phyloP scores from a whole-genome alignment of 1,140 invertebrate genomes.

The Aphelenchoides fujianensis region DNA sequence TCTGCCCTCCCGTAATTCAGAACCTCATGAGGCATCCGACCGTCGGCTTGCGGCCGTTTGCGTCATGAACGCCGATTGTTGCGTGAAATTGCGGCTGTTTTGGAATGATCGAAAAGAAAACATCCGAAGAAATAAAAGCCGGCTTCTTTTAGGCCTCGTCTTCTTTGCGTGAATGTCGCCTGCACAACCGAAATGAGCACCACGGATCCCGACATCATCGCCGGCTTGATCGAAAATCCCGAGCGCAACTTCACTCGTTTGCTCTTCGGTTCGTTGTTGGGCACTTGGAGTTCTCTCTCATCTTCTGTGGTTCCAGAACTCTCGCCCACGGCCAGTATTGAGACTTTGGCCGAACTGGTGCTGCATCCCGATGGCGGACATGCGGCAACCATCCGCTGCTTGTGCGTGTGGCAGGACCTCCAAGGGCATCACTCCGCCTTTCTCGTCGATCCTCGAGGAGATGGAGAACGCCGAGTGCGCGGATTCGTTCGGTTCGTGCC shows the following conservation, averaged over 20 bases:
- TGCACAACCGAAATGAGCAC: background rate
- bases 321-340: conserved; percentile 13
- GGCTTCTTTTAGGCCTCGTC: background rate
- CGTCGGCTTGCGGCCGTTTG: background rate
- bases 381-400: conserved; percentile 32
- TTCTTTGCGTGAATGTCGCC: too few relatives aligned
- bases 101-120: too few relatives aligned
- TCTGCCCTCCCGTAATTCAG: background rate
- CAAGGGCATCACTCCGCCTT: conserved; percentile 17
- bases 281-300: background rate
- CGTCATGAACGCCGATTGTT: too few relatives aligned
- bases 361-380: conserved; percentile 29
- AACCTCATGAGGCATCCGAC: background rate
- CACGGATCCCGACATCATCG: background rate
- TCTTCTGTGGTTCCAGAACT: conserved; percentile 13
- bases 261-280: conserved; percentile 41
- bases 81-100: too few relatives aligned
- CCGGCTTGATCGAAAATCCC: conserved; percentile 29
- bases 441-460: conserved; percentile 34
- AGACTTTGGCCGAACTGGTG: conserved; percentile 26
- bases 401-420: conserved; percentile 37
- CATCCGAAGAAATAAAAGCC: too few relatives aligned
- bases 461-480: conserved; percentile 17
- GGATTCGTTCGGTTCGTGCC: background rate
- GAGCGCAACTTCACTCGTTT: conserved; percentile 29